These are phyloP conservation scores for Eulithis prunata DNA, from an alignment of 2,888 invertebrate species.

Conservation along the genomic window DNA sequence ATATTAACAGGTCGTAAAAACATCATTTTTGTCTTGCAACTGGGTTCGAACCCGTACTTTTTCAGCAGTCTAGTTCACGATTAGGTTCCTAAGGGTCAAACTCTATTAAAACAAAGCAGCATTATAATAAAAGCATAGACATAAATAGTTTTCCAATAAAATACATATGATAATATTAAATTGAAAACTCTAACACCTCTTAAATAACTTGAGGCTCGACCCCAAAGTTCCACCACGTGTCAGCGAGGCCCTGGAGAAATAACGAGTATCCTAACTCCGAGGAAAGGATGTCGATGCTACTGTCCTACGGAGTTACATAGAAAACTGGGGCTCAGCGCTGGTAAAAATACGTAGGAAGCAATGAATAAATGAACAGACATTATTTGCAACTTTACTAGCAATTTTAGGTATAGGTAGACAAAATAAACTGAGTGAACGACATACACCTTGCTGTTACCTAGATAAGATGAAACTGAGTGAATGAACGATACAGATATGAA, in stretches of 20 bases:
- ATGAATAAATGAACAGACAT: too few relatives aligned
- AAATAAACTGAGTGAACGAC: background rate
- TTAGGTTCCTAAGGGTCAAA: too few relatives aligned
- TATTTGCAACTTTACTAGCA: too few relatives aligned
- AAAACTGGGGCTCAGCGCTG: slow-evolving; percentile 11
- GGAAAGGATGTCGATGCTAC: slow-evolving; percentile 8
- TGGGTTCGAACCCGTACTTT: too few relatives aligned
- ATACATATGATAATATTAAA: slow-evolving; percentile 7
- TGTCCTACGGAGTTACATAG: slow-evolving; percentile 2
- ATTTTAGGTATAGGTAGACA: background rate
- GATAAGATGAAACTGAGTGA: too few relatives aligned
- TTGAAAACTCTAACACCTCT: slow-evolving; percentile 13
- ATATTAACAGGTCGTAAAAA: too few relatives aligned
- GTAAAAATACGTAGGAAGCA: too few relatives aligned
- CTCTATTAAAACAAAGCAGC: too few relatives aligned
- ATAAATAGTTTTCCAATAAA: background rate
- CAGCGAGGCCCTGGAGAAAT: slow-evolving; percentile 15
- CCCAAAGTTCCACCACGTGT: slow-evolving; percentile 16
- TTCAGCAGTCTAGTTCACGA: too few relatives aligned
- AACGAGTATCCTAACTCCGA: slow-evolving; percentile 21
- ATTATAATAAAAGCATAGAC: background rate
- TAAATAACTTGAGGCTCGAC: slow-evolving; percentile 2
- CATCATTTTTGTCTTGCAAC: too few relatives aligned
- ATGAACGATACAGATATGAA: too few relatives aligned
- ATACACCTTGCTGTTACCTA: too few relatives aligned